Evolutionary conservation across 2,888 invertebrate genomes (phyloP).

Genomic region (Laothoe populi): DNA sequence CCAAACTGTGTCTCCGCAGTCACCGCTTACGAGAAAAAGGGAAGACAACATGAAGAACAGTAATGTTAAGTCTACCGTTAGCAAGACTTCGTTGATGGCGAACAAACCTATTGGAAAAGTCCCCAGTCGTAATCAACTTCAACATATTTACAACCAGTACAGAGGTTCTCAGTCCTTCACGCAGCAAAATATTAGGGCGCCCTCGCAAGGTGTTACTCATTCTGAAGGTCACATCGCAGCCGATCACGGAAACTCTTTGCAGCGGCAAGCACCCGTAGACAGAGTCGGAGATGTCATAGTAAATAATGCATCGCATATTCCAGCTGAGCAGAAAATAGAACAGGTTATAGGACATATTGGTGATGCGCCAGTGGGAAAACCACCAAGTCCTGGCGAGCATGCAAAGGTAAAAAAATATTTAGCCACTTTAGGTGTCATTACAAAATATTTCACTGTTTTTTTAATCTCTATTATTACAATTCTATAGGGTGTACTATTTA

Average conservation of each 20-base stretch:
- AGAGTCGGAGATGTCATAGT: conserved; percentile 65
- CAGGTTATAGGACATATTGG: conserved; percentile 51
- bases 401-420: conserved; percentile 29
- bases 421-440: too few species aligned
- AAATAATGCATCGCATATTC: conserved; percentile 47
- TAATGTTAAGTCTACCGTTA: conserved; percentile 67
- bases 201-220: conserved; percentile 47
- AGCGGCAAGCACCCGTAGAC: conserved; percentile 56
- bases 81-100: conserved; percentile 69
- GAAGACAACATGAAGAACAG: conserved; percentile 47
- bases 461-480: too few species aligned
- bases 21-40: conserved; percentile 39
- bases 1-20: conserved; percentile 68
- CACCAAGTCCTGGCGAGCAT: conserved; percentile 4
- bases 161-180: conserved; percentile 73
- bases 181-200: conserved; percentile 59
- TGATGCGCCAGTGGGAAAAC: conserved; percentile 47
- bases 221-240: conserved; percentile 61
- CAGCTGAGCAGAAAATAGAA: conserved; percentile 40
- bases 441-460: not conserved
- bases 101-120: conserved; percentile 52
- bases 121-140: conserved; percentile 68
- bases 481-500: too few species aligned
- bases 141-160: conserved; percentile 71
- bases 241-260: conserved; percentile 7